These are phyloP conservation scores for Argentina silus DNA, from an alignment of 2,797 vertebrate species.

Conservation along the genomic window DNA sequence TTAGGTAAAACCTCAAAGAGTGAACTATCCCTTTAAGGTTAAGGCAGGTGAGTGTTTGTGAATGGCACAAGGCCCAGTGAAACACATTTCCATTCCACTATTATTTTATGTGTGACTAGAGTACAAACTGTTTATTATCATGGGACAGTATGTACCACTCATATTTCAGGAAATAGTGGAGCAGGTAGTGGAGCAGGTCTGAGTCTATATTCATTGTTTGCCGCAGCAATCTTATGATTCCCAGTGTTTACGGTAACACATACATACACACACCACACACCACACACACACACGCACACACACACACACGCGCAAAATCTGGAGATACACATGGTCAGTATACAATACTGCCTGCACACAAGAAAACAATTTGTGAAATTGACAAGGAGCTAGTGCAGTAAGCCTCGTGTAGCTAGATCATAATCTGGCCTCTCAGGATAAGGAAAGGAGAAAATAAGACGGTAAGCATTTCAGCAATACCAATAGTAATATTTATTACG, in stretches of 20 bases:
- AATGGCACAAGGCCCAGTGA: no score
- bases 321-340: background rate
- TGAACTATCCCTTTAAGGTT: no score
- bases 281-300: background rate
- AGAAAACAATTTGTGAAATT: conserved; percentile 85
- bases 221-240: conserved; percentile 30
- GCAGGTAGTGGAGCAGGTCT: conserved; percentile 31
- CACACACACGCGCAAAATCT: conserved; percentile 6
- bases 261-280: background rate
- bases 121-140: background rate
- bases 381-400: conserved; percentile 76
- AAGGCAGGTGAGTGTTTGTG: no score
- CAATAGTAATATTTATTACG: conserved; percentile 99
- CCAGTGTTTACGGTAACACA: background rate
- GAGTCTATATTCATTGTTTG: conserved; percentile 17
- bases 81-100: no score
- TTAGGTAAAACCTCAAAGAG: no score
- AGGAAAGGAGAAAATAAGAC: conserved; percentile 87
- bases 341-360: conserved; percentile 41
- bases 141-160: background rate
- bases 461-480: conserved; percentile 94
- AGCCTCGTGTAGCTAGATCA: conserved; percentile 45
- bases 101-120: background rate
- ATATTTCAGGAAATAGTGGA: conserved; percentile 16
- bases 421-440: conserved; percentile 44